These are phyloP conservation scores for Pteropus alecto DNA, from an alignment of 2,113 vertebrate species.

Conservation along the genomic window DNA sequence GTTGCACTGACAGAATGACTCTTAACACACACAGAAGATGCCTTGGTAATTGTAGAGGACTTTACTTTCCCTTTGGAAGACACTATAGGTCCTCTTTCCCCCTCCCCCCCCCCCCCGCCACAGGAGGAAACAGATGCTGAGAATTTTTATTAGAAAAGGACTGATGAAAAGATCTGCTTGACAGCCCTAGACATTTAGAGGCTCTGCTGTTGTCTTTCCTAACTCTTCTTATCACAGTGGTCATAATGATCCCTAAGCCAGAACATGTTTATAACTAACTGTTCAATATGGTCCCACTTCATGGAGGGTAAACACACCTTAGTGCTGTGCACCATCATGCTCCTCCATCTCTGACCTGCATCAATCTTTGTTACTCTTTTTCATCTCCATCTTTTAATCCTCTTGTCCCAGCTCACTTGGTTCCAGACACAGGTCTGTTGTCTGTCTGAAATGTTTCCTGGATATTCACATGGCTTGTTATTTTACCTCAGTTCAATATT, in stretches of 20 bases:
- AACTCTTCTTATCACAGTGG: not conserved
- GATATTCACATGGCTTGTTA: not conserved
- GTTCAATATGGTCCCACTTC: not conserved
- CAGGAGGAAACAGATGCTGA: conserved; percentile 58
- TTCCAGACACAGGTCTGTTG: not conserved
- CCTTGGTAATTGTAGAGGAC: not conserved
- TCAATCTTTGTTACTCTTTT: too few species aligned
- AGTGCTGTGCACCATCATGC: rapidly evolving
- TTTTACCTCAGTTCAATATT: not conserved
- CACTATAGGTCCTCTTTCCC: not conserved
- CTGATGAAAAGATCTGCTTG: not conserved
- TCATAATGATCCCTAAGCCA: not conserved
- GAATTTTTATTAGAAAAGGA: not conserved
- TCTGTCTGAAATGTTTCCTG: not conserved
- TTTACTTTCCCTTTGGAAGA: conserved; percentile 45
- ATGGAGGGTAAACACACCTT: not conserved
- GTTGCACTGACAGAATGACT: conserved; percentile 41
- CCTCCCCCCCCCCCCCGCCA: not conserved
- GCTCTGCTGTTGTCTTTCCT: not conserved
- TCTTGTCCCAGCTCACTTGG: not conserved
- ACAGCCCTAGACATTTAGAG: not conserved
- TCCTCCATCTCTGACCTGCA: not conserved
- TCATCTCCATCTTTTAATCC: too few species aligned
- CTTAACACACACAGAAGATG: conserved; percentile 30
- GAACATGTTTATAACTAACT: not conserved